Evolutionary conservation across 2,797 vertebrate genomes (phyloP).

Genomic region (Rousettus madagascariensis): DNA sequence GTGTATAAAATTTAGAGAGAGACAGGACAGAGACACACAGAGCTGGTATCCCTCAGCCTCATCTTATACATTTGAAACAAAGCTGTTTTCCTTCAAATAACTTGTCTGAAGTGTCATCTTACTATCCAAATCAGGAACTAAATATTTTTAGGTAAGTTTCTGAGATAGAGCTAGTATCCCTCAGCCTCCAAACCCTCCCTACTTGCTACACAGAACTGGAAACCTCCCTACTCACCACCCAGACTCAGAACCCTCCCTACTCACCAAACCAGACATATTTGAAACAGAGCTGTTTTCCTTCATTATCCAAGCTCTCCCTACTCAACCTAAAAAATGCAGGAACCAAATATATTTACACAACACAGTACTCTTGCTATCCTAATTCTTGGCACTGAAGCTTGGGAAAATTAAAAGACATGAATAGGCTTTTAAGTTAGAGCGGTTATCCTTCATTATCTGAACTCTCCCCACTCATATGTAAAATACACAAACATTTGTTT

Average conservation of each 20-base stretch:
- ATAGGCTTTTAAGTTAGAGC: background rate
- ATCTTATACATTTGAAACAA: slow-evolving; percentile 28
- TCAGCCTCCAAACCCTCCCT: slow-evolving; percentile 22
- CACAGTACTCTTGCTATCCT: background rate
- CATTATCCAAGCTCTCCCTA: background rate
- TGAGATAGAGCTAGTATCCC: slow-evolving; percentile 6
- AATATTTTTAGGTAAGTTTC: background rate
- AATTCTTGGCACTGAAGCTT: background rate
- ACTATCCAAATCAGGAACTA: slow-evolving; percentile 23
- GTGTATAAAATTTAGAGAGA: too few species aligned
- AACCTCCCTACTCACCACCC: background rate
- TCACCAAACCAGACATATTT: slow-evolving; percentile 36
- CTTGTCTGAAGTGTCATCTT: slow-evolving; percentile 5
- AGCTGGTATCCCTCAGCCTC: background rate
- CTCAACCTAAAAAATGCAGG: slow-evolving; percentile 40
- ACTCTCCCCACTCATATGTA: slow-evolving; percentile 28
- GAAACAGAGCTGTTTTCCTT: slow-evolving; percentile 47
- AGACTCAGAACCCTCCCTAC: background rate
- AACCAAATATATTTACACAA: slow-evolving; percentile 25
- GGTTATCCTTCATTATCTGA: slow-evolving; percentile 3
- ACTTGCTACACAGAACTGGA: background rate
- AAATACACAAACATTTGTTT: background rate
- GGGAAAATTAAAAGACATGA: background rate
- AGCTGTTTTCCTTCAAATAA: background rate
- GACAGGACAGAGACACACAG: background rate